These are phyloP conservation scores for Ifrita kowaldi DNA, from an alignment of 2,113 vertebrate species.

Conservation along the genomic window DNA sequence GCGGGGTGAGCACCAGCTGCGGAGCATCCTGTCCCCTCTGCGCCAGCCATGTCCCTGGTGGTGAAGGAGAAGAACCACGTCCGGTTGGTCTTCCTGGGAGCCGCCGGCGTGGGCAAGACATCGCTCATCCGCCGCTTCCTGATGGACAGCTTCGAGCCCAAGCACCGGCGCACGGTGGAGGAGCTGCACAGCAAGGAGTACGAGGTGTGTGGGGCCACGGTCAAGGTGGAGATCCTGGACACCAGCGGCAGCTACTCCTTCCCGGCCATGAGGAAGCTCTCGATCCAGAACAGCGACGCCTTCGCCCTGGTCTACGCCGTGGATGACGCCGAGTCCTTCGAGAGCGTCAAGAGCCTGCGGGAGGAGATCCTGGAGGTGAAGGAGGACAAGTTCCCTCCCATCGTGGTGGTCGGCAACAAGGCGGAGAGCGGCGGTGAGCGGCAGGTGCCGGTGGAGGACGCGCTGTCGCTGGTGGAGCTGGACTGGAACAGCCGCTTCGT, in stretches of 20 bases:
- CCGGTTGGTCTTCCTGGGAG: constrained; percentile 86
- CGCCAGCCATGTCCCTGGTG: constrained; percentile 76
- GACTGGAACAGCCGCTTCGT: constrained; percentile 90
- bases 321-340: constrained; percentile 84
- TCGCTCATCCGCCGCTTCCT: constrained; percentile 87
- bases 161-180: constrained; percentile 88
- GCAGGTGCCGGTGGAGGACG: constrained; percentile 74
- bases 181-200: constrained; percentile 90
- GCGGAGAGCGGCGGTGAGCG: constrained; percentile 71
- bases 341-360: constrained; percentile 80
- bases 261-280: constrained; percentile 90
- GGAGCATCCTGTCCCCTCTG: background rate
- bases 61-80: constrained; percentile 86
- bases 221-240: constrained; percentile 89
- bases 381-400: constrained; percentile 84
- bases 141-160: constrained; percentile 85
- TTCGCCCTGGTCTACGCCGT: constrained; percentile 88
- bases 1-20: background rate
- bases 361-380: constrained; percentile 91
- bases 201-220: constrained; percentile 77
- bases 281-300: constrained; percentile 87
- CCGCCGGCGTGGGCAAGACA: constrained; percentile 87
- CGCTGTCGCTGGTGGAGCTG: constrained; percentile 82
- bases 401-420: constrained; percentile 91
- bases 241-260: constrained; percentile 92